Evolutionary conservation across 1,140 invertebrate species (phyloP), one percentile per base, ranked within the genome.

Genomic region (Caenorhabditis latens): DNA sequence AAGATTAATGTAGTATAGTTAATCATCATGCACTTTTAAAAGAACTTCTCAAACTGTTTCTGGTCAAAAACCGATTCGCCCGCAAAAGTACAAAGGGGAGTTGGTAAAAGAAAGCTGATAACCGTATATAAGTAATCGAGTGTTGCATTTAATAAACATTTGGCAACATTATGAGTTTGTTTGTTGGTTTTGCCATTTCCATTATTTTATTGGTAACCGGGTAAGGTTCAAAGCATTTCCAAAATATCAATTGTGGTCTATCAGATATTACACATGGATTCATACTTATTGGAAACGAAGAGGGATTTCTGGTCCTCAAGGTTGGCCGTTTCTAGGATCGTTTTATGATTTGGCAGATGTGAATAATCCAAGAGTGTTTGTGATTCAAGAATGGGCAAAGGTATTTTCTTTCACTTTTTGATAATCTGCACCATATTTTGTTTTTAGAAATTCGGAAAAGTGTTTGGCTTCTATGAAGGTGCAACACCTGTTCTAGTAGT

Each of bases 381-480:
- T 32, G 8, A 32, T 86, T 9, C 14, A 46, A 24, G 58, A 86
- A 55, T 79, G 67, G 65, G 79, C 85, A 24, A 86, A 86, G 71
- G 85, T 86, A 32, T n/a, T 4, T n/a, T 13, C 0, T 11, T 32
- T 82, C 9, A n/a, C 14, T 6, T 2, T 55, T 32, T 32, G 32
- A 32, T 24, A 42, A 63, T 42, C 50, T 83, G 14, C 2, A n/a
- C 53, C 40, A 32, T 13, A 58, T 1, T n/a, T 13, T 4, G 16
- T 55, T 53, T 86, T 55, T 14, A 86, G 85, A 53, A 86, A 61
- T 86, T 85, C 24, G 88, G 87, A 19, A 88, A 88, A 61, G 82
- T 88, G n/a, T 88, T 89, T 53, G 88, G 88, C 19, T 43, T 88
- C 58, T 57, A 88, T 24, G 86, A 88, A 84, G 88, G 88, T 14